These are phyloP conservation scores for Crenichthys baileyi DNA, from an alignment of 2,797 vertebrate species.

Conservation along the genomic window DNA sequence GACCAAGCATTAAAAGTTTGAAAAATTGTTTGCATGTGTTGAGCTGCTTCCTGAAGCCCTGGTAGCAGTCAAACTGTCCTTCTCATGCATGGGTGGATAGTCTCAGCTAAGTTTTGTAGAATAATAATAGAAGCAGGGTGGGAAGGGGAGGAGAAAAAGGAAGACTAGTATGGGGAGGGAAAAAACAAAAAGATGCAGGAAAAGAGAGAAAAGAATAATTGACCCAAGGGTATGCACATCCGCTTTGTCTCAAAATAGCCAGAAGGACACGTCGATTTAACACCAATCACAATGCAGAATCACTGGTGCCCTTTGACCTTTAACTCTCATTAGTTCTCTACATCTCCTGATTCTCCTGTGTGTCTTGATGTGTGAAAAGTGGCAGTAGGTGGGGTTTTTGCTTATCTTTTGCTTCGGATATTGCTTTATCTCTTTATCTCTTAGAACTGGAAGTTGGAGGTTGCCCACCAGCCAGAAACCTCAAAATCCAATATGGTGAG, in stretches of 20 bases:
- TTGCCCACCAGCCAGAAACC: too few relatives aligned
- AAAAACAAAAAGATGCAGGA: neutral
- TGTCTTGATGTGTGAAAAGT: neutral
- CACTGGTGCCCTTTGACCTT: neutral
- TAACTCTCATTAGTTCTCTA: neutral
- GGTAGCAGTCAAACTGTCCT: slow-evolving; percentile 71
- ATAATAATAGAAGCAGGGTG: slow-evolving; percentile 28
- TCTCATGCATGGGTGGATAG: slow-evolving; percentile 60
- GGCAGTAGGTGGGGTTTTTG: too few relatives aligned
- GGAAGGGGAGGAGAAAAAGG: slow-evolving; percentile 15
- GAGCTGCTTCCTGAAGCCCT: slow-evolving; percentile 42
- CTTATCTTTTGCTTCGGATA: neutral
- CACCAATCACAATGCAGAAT: neutral
- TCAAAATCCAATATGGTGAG: too few relatives aligned
- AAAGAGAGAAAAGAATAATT: neutral
- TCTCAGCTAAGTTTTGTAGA: slow-evolving; percentile 44
- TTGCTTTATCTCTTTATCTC: neutral
- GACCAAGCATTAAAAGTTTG: slow-evolving; percentile 49
- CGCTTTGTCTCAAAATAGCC: neutral
- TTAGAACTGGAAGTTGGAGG: too few relatives aligned
- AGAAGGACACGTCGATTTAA: neutral
- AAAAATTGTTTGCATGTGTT: slow-evolving; percentile 18
- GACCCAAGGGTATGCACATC: neutral
- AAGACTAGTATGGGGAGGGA: neutral
- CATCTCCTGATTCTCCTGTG: neutral